Conservation (phyloP, 2,797 vertebrate species). For the Premnoplex brunnescens region DNA sequence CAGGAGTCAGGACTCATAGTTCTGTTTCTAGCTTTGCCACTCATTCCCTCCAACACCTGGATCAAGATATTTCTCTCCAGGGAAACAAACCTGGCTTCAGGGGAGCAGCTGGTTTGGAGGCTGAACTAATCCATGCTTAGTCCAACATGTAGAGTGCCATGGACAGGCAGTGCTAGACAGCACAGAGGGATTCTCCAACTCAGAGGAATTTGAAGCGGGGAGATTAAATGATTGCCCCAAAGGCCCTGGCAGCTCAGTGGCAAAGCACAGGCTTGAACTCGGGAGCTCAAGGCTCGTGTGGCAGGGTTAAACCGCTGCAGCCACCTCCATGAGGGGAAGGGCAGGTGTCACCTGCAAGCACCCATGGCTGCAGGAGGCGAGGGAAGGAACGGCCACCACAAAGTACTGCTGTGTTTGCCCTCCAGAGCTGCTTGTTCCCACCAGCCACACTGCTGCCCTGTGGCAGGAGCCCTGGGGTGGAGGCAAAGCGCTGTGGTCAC, state of each 20-base stretch:
- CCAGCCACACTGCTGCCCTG: background rate
- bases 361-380: rapidly evolving
- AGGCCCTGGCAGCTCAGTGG: background rate
- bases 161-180: background rate
- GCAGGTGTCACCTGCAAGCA: background rate
- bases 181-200: constrained; percentile 35
- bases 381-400: background rate
- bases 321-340: rapidly evolving
- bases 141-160: background rate
- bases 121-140: constrained; percentile 32
- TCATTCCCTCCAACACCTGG: background rate
- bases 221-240: background rate
- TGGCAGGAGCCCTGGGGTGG: rapidly evolving
- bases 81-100: constrained; percentile 22
- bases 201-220: background rate
- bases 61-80: background rate
- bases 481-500: background rate
- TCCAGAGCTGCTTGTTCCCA: background rate
- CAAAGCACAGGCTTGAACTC: background rate
- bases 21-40: background rate
- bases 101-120: constrained; percentile 26
- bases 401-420: background rate
- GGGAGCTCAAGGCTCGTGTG: rapidly evolving
- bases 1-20: background rate
- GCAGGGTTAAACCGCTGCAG: background rate